Evolutionary conservation across 2,888 invertebrate genomes (phyloP).

Genomic region (Deilephila porcellus): DNA sequence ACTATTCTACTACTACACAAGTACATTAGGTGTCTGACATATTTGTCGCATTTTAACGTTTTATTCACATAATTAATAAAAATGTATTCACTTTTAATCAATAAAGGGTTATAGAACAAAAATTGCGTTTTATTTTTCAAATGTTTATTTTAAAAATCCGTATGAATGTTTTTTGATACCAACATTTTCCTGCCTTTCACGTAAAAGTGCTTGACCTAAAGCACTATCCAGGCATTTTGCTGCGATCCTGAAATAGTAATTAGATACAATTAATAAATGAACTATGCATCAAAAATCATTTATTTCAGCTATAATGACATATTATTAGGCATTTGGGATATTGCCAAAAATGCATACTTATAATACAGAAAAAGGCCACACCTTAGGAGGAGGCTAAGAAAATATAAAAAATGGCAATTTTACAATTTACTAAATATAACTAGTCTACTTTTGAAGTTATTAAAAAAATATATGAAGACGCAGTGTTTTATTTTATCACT

Average conservation of each 20-base stretch:
- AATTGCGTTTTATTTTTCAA: constrained; percentile 30
- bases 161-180: constrained; percentile 77
- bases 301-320: not conserved
- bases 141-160: constrained; percentile 83
- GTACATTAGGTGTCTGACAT: not conserved
- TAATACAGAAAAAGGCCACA: too few relatives aligned
- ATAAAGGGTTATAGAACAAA: constrained; percentile 51
- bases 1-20: not conserved
- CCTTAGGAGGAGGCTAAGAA: too few relatives aligned
- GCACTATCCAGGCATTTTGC: constrained; percentile 88
- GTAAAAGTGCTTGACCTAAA: constrained; percentile 86
- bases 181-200: constrained; percentile 77
- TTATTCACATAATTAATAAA: not conserved
- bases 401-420: too few relatives aligned
- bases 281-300: not conserved
- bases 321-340: too few relatives aligned
- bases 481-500: not conserved
- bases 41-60: constrained; percentile 9
- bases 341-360: too few relatives aligned
- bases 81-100: constrained; percentile 37
- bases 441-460: too few relatives aligned
- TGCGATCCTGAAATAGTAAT: constrained; percentile 66
- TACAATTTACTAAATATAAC: too few relatives aligned
- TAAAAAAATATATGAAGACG: too few relatives aligned
- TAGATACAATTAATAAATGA: not conserved